phyloP scores from a whole-genome alignment of 2,888 invertebrate species.

The Aplocera efformata region DNA sequence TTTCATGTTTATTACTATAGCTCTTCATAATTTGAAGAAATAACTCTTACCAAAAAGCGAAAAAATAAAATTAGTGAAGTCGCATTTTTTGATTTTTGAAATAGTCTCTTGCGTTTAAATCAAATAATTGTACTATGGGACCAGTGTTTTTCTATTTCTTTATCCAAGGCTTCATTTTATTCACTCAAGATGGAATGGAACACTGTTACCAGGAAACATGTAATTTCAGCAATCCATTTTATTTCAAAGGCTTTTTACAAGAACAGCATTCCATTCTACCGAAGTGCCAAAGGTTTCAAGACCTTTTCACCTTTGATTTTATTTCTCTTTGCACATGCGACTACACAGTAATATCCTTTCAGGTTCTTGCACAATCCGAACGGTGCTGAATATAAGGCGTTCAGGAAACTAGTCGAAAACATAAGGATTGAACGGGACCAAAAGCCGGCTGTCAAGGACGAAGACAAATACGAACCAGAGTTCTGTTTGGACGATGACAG shows the following conservation, averaged over 20 bases:
- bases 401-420: conserved; percentile 61
- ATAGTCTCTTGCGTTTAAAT: no score
- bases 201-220: conserved; percentile 10
- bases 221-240: neutral
- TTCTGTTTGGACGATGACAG: conserved; percentile 74
- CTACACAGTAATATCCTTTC: conserved; percentile 43
- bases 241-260: neutral
- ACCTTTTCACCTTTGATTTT: conserved; percentile 49
- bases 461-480: conserved; percentile 77
- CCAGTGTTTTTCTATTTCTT: conserved; percentile 21
- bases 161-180: conserved; percentile 25
- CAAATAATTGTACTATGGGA: neutral
- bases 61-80: no score
- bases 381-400: conserved; percentile 70
- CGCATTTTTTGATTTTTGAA: no score
- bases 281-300: conserved; percentile 49
- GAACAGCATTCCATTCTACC: conserved; percentile 15
- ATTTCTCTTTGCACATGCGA: conserved; percentile 36
- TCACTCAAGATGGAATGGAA: conserved; percentile 27
- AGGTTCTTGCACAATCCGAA: conserved; percentile 74
- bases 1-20: no score
- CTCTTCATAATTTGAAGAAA: no score
- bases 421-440: conserved; percentile 48
- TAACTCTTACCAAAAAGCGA: no score
- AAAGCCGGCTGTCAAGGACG: conserved; percentile 64